Percentiles rank a stretch among this genome's conserved stretches.
Evolutionary conservation across 2,888 invertebrate genomes (phyloP).

Genomic region (Gymnoscelis rufifasciata): DNA sequence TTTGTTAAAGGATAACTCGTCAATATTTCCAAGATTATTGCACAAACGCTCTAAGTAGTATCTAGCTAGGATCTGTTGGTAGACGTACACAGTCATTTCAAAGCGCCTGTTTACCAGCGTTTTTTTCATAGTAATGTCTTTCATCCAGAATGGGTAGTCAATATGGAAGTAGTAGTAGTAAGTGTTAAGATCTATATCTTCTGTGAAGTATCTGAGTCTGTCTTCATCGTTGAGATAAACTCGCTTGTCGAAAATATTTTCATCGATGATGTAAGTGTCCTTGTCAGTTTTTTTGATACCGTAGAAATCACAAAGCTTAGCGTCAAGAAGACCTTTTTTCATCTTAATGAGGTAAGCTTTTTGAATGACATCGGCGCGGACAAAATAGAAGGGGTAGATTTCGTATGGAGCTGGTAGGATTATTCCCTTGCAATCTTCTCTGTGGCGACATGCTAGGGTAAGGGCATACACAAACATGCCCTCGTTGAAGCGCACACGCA

Average conservation of each 20-base stretch:
- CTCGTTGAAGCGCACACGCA: slow-evolving; percentile 74
- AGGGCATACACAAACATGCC: slow-evolving; percentile 79
- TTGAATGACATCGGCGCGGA: slow-evolving; percentile 81
- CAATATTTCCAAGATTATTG: slow-evolving; percentile 65
- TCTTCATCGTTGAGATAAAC: slow-evolving; percentile 75
- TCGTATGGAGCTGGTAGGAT: slow-evolving; percentile 79
- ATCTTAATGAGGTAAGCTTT: slow-evolving; percentile 74
- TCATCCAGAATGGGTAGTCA: slow-evolving; percentile 82
- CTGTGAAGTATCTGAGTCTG: slow-evolving; percentile 81
- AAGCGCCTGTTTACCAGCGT: slow-evolving; percentile 61
- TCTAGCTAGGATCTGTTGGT: slow-evolving; percentile 83
- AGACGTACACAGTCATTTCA: slow-evolving; percentile 79
- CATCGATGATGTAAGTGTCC: slow-evolving; percentile 79
- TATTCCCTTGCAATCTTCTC: slow-evolving; percentile 70
- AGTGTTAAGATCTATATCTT: slow-evolving; percentile 81
- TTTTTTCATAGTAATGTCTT: slow-evolving; percentile 58
- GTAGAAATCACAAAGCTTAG: slow-evolving; percentile 72
- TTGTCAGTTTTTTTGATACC: slow-evolving; percentile 72
- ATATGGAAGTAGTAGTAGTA: slow-evolving; percentile 81
- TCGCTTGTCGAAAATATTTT: slow-evolving; percentile 81
- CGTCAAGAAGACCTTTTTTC: slow-evolving; percentile 65
- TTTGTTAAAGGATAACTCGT: slow-evolving; percentile 63
- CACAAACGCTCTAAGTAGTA: slow-evolving; percentile 77
- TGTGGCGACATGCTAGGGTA: slow-evolving; percentile 73
- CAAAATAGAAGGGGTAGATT: slow-evolving; percentile 82